phyloP scores from a whole-genome alignment of 2,113 vertebrate species.

The Chaenogobius annularis region DNA sequence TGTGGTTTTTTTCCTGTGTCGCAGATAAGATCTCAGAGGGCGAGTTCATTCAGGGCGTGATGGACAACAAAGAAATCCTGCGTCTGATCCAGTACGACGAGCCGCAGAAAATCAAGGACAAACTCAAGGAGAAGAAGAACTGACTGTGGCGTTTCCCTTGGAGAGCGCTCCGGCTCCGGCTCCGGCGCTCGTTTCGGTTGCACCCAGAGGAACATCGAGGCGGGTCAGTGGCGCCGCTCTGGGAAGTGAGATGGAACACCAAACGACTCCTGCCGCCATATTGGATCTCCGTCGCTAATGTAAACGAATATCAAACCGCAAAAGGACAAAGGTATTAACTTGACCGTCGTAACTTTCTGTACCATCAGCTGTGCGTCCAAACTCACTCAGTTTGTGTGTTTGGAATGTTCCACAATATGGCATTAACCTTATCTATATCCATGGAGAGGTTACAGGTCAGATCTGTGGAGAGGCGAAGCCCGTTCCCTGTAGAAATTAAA shows the following conservation, averaged over 20 bases:
- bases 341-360: not conserved
- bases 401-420: no score
- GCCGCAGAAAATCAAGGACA: conserved; percentile 86
- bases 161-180: not conserved
- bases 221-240: no score
- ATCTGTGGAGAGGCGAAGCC: no score
- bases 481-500: no score
- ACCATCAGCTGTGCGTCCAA: no score
- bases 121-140: conserved; percentile 82
- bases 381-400: no score
- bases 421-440: no score
- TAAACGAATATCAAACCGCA: not conserved
- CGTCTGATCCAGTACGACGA: conserved; percentile 88
- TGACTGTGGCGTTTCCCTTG: conserved; percentile 22
- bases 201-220: no score
- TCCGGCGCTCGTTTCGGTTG: not conserved
- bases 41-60: conserved; percentile 87
- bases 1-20: not conserved
- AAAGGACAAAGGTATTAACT: no score
- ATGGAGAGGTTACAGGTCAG: no score
- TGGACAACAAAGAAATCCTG: conserved; percentile 88
- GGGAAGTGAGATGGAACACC: no score
- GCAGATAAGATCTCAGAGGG: conserved; percentile 87
- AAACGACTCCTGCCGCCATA: no score
- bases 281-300: not conserved